Conservation (phyloP, 2,113 vertebrate species). For the Notarius lentiginosus region DNA sequence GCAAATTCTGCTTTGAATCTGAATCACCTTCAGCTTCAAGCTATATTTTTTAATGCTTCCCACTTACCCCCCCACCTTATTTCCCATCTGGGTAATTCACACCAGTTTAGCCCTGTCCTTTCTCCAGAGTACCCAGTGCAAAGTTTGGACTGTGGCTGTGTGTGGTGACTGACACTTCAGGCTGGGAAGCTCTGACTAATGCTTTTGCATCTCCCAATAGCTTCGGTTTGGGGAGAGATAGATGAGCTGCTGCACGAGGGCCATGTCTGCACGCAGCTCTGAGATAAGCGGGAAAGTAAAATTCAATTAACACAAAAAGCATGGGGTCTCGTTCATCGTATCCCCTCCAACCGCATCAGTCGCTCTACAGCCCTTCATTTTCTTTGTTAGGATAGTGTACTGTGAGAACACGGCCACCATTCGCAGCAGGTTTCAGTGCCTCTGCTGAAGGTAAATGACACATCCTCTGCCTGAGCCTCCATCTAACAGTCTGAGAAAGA, state of each 20-base stretch:
- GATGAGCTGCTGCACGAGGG: slow-evolving; percentile 59
- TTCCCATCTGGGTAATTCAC: not conserved
- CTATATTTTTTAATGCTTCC: not conserved
- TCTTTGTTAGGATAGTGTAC: slow-evolving; percentile 10
- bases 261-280: slow-evolving; percentile 61
- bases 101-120: not conserved
- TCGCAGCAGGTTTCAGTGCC: not conserved
- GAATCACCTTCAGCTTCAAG: not conserved
- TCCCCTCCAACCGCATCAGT: not conserved
- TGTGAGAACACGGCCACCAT: slow-evolving; percentile 5
- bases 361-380: slow-evolving; percentile 1
- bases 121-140: not conserved
- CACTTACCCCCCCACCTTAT: not conserved
- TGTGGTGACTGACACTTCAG: not conserved
- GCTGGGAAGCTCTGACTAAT: slow-evolving; percentile 7
- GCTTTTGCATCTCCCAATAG: slow-evolving; percentile 45
- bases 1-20: slow-evolving; percentile 20
- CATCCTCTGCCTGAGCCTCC: not conserved
- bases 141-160: not conserved
- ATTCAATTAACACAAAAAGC: slow-evolving; percentile 70
- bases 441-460: slow-evolving; percentile 5
- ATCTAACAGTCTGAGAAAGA: slow-evolving; percentile 17
- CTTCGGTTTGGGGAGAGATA: slow-evolving; percentile 47
- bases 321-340: slow-evolving; percentile 7
- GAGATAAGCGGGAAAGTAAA: slow-evolving; percentile 69